Conservation (phyloP, 2,888 invertebrate species). For the Pseudoips prasinana region DNA sequence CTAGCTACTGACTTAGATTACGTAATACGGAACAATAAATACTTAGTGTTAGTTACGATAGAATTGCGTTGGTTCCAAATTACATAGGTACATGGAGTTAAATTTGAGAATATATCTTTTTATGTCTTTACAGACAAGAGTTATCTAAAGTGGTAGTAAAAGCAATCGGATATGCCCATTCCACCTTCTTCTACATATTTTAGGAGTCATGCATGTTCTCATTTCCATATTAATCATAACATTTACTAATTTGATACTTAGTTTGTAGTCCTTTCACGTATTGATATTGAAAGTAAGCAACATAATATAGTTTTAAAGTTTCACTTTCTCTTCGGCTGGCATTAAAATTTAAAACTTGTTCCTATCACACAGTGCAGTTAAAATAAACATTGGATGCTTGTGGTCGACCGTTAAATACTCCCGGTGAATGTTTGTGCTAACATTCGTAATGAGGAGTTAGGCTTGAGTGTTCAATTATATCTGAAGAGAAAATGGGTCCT, state of each 20-base stretch:
- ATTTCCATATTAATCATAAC: slow-evolving; percentile 15
- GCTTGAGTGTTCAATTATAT: slow-evolving; percentile 37
- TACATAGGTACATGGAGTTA: no score
- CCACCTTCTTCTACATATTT: no score
- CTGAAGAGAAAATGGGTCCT: slow-evolving; percentile 33
- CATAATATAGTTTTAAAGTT: slow-evolving; percentile 47
- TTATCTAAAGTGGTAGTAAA: no score
- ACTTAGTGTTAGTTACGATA: no score
- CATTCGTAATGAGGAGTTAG: slow-evolving; percentile 59
- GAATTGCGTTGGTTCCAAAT: no score
- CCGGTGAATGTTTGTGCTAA: slow-evolving; percentile 53
- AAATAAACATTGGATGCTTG: slow-evolving; percentile 61
- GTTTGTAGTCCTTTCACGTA: slow-evolving; percentile 50
- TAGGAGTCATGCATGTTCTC: no score
- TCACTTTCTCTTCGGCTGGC: slow-evolving; percentile 67
- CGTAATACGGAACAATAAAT: no score
- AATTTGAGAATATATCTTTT: no score
- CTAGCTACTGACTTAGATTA: no score
- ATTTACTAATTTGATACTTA: slow-evolving; percentile 10
- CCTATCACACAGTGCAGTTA: slow-evolving; percentile 55
- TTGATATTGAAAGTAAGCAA: slow-evolving; percentile 55
- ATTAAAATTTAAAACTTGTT: slow-evolving; percentile 80
- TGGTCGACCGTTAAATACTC: slow-evolving; percentile 69
- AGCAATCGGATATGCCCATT: no score
- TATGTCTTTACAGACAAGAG: no score